Evolutionary conservation across 2,797 vertebrate species (phyloP), one percentile per base, ranked within the genome.

Genomic region (Eutrigla gurnardus): DNA sequence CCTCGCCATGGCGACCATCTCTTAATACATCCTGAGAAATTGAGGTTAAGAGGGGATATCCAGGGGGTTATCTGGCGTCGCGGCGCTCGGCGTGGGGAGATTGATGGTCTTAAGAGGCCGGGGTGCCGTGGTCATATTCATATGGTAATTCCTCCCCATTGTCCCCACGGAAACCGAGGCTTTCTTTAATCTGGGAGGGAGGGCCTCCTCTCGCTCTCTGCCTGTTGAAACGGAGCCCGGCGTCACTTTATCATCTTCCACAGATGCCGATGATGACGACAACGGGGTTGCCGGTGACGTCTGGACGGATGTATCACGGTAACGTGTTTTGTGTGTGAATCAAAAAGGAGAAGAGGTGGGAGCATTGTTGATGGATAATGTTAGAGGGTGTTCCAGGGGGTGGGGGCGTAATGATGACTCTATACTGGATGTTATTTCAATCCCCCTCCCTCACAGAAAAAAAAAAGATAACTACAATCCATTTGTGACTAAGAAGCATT

Each of bases 31-130:
- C 93, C 93, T 90, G 93, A 94, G 94, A 95, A 95, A 96, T 96
- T 95, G 95, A 95, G 95, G 95, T 96, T 95, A 96, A 96, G 94
- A 96, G 95, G 94, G 94, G 94, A 96, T 95, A 94, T 96, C 94
- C 94, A 93, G 92, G 93, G 93, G 94, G 94, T 95, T 95, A 95
- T 95, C 94, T 94, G 92, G 92, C 92, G 68, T 89, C 74, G 85
- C 77, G 88, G 88, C 74, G 78, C 89, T 89, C 90, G 85, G 88
- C 90, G 85, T 86, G 88, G 86, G 88, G 93, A 95, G 95, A 96
- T 96, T 95, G 95, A 96, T 96, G 95, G 93, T 93, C 72, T 94
- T 94, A 94, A 94, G 92, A 91, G 94, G 92, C 91, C 73, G 79
- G 87, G 90, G 88, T 91, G 89, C 88, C 46, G 78, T 83, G 90